Conservation (phyloP, 2,113 vertebrate species). For the Anolis sagrei region DNA sequence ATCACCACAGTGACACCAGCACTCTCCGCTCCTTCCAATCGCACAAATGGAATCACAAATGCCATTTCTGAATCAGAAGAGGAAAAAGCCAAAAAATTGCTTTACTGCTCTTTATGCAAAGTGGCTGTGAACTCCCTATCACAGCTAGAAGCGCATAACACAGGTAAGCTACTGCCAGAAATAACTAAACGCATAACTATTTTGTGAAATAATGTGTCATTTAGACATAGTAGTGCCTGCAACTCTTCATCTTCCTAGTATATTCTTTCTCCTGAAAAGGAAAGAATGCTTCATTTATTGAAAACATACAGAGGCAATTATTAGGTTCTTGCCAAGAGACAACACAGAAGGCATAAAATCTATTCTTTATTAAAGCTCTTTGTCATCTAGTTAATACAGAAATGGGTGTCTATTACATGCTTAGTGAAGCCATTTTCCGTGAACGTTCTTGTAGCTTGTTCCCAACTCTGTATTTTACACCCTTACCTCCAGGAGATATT, state of each 20-base stretch:
- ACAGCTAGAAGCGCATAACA: slow-evolving; percentile 96
- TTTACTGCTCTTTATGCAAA: slow-evolving; percentile 99
- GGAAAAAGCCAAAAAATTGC: slow-evolving; percentile 95
- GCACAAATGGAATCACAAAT: slow-evolving; percentile 71
- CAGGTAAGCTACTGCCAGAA: slow-evolving; percentile 76
- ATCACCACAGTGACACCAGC: slow-evolving; percentile 57
- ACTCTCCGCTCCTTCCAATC: slow-evolving; percentile 67
- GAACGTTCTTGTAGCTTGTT: neutral
- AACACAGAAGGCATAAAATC: neutral
- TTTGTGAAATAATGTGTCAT: slow-evolving; percentile 2
- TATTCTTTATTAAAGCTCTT: slow-evolving; percentile 32
- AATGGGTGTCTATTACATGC: neutral
- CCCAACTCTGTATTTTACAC: slow-evolving; percentile 8
- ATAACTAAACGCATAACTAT: neutral
- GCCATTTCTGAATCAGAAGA: slow-evolving; percentile 87
- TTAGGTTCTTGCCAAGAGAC: neutral
- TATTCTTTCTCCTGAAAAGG: neutral
- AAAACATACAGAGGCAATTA: neutral
- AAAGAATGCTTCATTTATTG: slow-evolving; percentile 4
- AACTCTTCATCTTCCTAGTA: neutral
- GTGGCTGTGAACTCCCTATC: slow-evolving; percentile 97
- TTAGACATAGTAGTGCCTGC: neutral
- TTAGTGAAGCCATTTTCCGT: neutral
- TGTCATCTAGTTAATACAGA: slow-evolving; percentile 4
- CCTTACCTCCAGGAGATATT: neutral